Conservation (phyloP, 2,113 vertebrate species). For the Cololabis saira region DNA sequence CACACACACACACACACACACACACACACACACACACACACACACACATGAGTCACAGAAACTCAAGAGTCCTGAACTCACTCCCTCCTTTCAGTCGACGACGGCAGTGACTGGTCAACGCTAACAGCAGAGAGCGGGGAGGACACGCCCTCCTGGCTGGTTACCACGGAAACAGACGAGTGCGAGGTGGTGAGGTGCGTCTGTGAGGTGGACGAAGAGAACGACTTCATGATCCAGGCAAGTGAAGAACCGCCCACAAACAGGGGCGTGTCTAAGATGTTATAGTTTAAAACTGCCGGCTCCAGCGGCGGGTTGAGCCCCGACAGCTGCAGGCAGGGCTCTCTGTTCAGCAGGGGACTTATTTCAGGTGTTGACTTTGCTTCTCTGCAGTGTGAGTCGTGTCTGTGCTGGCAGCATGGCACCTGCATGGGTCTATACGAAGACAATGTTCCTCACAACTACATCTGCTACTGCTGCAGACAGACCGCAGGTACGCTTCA, state of each 20-base stretch:
- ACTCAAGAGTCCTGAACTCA: background rate
- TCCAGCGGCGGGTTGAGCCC: too few species aligned
- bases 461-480: conserved; percentile 94
- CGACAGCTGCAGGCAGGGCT: too few species aligned
- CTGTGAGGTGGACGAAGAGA: conserved; percentile 96
- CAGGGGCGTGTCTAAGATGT: background rate
- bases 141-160: conserved; percentile 85
- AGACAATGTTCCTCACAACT: conserved; percentile 94
- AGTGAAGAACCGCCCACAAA: background rate
- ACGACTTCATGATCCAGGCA: conserved; percentile 99
- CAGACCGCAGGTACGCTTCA: conserved; percentile 88
- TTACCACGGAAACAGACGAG: conserved; percentile 81
- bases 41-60: background rate
- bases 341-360: background rate
- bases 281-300: too few species aligned
- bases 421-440: conserved; percentile 97
- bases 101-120: conserved; percentile 93
- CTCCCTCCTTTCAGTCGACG: conserved; percentile 75
- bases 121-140: conserved; percentile 94
- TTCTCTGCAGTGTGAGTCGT: conserved; percentile 90
- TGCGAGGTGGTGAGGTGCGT: conserved; percentile 94
- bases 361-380: background rate
- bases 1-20: background rate
- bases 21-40: accelerated
- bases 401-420: conserved; percentile 97